A percentile compares a stretch with the other conserved stretches of the same genome.
These are phyloP conservation scores for Notarius quadriscutis DNA, from an alignment of 2,113 vertebrate genomes.

Conservation along the genomic window DNA sequence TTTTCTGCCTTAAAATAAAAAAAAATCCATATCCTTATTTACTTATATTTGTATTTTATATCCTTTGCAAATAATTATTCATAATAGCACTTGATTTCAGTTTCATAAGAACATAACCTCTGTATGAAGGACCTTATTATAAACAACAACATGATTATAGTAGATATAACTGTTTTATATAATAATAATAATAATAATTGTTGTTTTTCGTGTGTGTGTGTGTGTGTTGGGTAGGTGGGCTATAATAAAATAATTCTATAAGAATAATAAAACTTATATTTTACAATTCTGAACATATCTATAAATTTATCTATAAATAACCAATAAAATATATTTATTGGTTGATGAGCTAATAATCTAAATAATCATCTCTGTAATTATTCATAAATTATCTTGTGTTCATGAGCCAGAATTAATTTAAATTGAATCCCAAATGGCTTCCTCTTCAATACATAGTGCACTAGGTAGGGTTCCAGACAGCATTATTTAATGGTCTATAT, in stretches of 20 bases:
- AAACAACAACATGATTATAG: background rate
- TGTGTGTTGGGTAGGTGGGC: no score
- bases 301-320: background rate
- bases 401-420: background rate
- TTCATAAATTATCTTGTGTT: background rate
- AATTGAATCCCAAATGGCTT: background rate
- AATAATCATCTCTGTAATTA: background rate
- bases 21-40: background rate
- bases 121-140: no score
- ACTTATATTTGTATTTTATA: background rate
- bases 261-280: no score
- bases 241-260: no score
- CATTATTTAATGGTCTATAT: background rate
- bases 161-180: background rate
- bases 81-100: background rate
- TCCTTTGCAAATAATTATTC: background rate
- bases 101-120: background rate
- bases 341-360: background rate
- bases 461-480: background rate
- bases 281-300: no score
- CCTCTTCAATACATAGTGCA: background rate
- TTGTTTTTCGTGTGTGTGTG: no score
- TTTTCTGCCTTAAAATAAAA: no score
- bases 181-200: background rate
- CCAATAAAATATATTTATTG: background rate